Evolutionary conservation across 2,888 invertebrate species (phyloP).

Genomic region (Ornithoptera priamus): DNA sequence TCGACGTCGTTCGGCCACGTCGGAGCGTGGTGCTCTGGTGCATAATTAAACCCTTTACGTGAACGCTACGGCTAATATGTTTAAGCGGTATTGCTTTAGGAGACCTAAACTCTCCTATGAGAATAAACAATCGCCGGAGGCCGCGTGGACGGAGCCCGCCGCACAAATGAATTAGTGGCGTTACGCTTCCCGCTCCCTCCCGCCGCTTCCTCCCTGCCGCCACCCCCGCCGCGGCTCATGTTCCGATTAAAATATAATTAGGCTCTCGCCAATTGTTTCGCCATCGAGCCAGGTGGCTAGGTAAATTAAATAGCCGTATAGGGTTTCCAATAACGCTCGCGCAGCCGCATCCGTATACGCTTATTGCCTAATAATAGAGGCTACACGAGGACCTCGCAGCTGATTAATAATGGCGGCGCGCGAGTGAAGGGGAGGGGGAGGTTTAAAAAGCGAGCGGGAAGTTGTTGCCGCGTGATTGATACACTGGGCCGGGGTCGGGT

Average conservation of each 20-base stretch:
- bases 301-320: conserved; percentile 77
- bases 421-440: conserved; percentile 30
- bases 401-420: conserved; percentile 62
- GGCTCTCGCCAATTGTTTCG: conserved; percentile 76
- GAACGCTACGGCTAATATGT: conserved; percentile 76
- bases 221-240: conserved; percentile 52
- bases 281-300: conserved; percentile 77
- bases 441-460: conserved; percentile 55
- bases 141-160: conserved; percentile 60
- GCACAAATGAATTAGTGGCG: conserved; percentile 75
- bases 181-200: conserved; percentile 44
- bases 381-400: conserved; percentile 60
- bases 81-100: conserved; percentile 75
- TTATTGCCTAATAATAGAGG: conserved; percentile 73
- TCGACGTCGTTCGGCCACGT: conserved; percentile 65
- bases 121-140: conserved; percentile 70
- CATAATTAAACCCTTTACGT: conserved; percentile 75
- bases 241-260: conserved; percentile 80
- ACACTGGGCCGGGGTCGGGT: conserved; percentile 41
- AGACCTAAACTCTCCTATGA: conserved; percentile 78
- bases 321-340: conserved; percentile 70
- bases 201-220: conserved; percentile 38
- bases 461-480: conserved; percentile 48
- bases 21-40: conserved; percentile 59
- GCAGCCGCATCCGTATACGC: conserved; percentile 60